Evolutionary conservation across 2,888 invertebrate genomes (phyloP), one percentile per base, ranked within the genome.

Genomic region (Tillus elongatus): DNA sequence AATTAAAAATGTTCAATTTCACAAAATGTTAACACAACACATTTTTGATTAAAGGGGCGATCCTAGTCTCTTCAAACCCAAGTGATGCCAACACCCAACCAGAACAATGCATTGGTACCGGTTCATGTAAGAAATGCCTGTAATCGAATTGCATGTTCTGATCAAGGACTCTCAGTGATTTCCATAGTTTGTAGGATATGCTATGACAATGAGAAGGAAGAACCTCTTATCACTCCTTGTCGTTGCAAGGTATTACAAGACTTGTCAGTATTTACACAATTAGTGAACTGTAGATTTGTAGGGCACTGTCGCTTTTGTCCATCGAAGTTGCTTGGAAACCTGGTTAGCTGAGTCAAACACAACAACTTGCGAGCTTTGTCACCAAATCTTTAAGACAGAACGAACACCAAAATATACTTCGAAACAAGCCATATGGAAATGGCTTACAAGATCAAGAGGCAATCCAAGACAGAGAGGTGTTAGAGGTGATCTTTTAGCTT

Each of bases 291-390:
- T 66, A 45, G 43, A 60, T 49, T 66, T 68, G 48, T 53, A 72
- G 72, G 85, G 84, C 0, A 78, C 81, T 2, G 77, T 84, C 46
- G 83, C 82, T 1, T 70, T 79, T 36, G 76, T 83, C 8, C 83
- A 84, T 60, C 71, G 79, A 2, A 72, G 74, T 39, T 86, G 85
- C 56, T 63, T 85, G 48, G 83, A 85, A 61, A 72, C 73, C 35
- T 86, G 85, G 85, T 65, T 85, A 26, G 80, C 81, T 2, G 80
- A 82, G 56, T 78, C 80, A 2, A 79, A 82, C 15, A 74, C 75
- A 41, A 76, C 75, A 4, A 67, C 69, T 16, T 86, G 86, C 56
- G 85, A 86, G 57, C 68, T 86, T 12, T 86, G 86, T 58, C 76
- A 79, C 12, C 74, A 76, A 31, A 64, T 70, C 33, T 85, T 81